These are phyloP conservation scores for Ailurus styani DNA, from an alignment of 2,113 vertebrate genomes.

Conservation along the genomic window DNA sequence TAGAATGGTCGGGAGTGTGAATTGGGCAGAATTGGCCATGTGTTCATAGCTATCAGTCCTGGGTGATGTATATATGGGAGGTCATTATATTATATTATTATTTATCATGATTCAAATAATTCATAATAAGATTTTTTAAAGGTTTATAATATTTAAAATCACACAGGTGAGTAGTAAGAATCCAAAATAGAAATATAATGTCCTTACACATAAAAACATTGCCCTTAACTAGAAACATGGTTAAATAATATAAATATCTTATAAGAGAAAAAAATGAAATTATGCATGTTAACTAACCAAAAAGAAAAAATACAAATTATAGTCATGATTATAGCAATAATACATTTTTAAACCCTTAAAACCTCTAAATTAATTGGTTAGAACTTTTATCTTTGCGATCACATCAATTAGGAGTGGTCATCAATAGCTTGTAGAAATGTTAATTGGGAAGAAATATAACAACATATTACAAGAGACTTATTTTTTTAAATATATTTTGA, in stretches of 20 bases:
- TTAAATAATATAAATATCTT: background rate
- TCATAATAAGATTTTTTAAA: background rate
- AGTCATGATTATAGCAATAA: background rate
- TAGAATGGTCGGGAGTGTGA: background rate
- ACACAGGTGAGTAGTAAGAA: background rate
- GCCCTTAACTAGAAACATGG: background rate
- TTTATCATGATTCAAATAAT: background rate
- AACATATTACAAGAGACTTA: background rate
- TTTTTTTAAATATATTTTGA: background rate
- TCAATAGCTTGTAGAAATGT: background rate
- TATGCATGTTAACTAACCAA: background rate
- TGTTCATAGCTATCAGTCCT: background rate
- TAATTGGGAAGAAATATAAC: background rate
- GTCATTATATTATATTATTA: background rate
- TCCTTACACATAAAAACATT: background rate
- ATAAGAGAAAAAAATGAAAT: background rate
- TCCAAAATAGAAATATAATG: background rate
- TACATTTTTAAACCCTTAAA: background rate
- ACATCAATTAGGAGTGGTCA: background rate
- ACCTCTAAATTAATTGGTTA: background rate
- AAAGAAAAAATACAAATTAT: background rate
- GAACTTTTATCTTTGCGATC: background rate
- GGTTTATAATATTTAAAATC: background rate
- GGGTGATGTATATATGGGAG: background rate
- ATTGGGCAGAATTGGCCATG: background rate